Conservation (phyloP, 1,140 invertebrate species). For the Papilio glaucus region DNA sequence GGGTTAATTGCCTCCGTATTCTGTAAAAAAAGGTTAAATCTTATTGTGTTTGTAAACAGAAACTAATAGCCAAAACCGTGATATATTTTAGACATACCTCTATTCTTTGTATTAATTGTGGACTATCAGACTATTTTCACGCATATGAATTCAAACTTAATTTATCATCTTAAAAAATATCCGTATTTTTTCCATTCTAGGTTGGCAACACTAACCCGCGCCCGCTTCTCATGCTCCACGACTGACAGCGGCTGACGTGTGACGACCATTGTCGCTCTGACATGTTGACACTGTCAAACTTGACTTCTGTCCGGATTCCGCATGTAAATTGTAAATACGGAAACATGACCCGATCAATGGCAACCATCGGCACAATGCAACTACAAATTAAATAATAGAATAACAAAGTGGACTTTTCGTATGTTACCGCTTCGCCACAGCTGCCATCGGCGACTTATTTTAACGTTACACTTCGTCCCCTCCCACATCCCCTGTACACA, state of each 20-base stretch:
- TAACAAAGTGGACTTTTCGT: conserved; percentile 64
- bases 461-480: no score
- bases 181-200: neutral
- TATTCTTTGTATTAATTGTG: no score
- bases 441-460: no score
- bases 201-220: conserved; percentile 45
- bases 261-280: conserved; percentile 78
- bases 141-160: no score
- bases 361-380: conserved; percentile 63
- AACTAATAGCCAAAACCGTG: no score
- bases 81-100: no score
- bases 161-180: no score
- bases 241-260: conserved; percentile 79
- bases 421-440: conserved; percentile 62
- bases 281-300: conserved; percentile 81
- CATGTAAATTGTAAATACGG: conserved; percentile 77
- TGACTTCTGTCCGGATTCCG: conserved; percentile 81
- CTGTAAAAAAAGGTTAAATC: no score
- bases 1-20: no score
- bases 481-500: no score
- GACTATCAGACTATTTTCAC: no score
- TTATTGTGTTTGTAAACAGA: no score
- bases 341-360: conserved; percentile 69
- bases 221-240: conserved; percentile 77
- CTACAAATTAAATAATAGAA: conserved; percentile 82